These are phyloP conservation scores for Pandemis heparana DNA, from an alignment of 2,888 invertebrate species.

Conservation along the genomic window DNA sequence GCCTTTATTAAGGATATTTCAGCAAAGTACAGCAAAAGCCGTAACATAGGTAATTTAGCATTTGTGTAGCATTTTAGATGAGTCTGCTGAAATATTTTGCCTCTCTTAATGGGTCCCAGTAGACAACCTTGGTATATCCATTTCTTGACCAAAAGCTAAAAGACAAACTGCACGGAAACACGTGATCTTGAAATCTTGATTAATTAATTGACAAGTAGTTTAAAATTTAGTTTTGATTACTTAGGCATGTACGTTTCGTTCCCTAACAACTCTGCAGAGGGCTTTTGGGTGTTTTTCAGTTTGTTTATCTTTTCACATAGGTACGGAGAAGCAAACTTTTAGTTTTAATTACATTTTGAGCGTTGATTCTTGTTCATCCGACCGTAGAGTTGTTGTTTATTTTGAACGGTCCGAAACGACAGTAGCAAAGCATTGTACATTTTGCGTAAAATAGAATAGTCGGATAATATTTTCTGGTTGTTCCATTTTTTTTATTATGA, in stretches of 20 bases:
- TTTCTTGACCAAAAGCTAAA: neutral
- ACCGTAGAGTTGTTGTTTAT: neutral
- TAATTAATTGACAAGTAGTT: constrained; percentile 12
- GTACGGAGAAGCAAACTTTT: constrained; percentile 17
- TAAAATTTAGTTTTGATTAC: neutral
- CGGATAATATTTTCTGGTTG: neutral
- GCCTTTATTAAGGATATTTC: constrained; percentile 5
- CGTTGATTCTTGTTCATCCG: constrained; percentile 13
- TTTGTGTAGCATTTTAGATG: constrained; percentile 9
- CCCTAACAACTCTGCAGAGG: constrained; percentile 5
- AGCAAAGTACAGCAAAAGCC: constrained; percentile 2
- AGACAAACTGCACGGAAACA: neutral
- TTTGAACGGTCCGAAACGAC: neutral
- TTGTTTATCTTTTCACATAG: constrained; percentile 21
- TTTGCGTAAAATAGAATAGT: neutral
- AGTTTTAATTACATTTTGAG: constrained; percentile 28
- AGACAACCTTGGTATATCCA: neutral
- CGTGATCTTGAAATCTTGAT: neutral
- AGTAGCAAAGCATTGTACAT: no score
- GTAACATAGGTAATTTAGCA: constrained; percentile 16
- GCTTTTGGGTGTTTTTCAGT: constrained; percentile 4
- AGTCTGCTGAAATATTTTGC: neutral
- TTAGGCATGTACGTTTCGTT: neutral
- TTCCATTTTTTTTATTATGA: neutral
- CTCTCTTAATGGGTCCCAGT: neutral